Evolutionary conservation across 2,888 invertebrate genomes (phyloP), one percentile per base, ranked within the genome.

Genomic region (Peribatodes rhomboidaria): DNA sequence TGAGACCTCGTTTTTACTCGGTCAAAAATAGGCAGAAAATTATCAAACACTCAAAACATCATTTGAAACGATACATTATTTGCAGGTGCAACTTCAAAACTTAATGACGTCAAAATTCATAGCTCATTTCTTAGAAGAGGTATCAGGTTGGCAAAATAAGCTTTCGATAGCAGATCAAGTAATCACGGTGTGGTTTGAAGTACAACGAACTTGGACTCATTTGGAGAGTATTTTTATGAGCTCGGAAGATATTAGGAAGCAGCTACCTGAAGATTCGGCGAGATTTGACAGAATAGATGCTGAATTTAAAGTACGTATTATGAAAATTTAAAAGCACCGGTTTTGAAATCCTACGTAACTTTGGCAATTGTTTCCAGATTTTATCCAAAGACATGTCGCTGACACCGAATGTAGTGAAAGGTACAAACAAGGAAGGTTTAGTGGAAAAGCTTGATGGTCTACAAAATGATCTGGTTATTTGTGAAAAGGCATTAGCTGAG

Each of bases 161-260:
- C 90, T 99, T 16, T 97, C 97, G 67, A 95, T 97, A 71, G 98
- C 99, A 37, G 99, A 99, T 92, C 98, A 98, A 93, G 98, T 97
- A 9, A 97, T 98, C 57, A 96, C 97, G 0, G 94, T 97, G 7
- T 98, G 98, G 98, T 98, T 98, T 92, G 99, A 99, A 92, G 98
- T 99, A 27, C 99, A 99, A 90, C 94, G 99, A 61, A 98, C 98
- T 22, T 99, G 99, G 99, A 97, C 97, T 78, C 98, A 99, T 90
- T 94, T 99, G 68, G 99, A 99, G 91, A 98, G 98, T 78, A 99
- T 99, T 84, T 99, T 99, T 86, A 98, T 99, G 96, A 98, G 98
- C 73, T 98, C 99, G 0, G 98, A 99, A 86, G 99, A 99, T 87
- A 99, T 99, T 75, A 95, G 98, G 65, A 97, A 97, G 81, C 98